Percentiles rank a stretch among this genome's conserved stretches.
These are phyloP conservation scores for Cromileptes altivelis DNA, from an alignment of 2,113 vertebrate species.

Conservation along the genomic window DNA sequence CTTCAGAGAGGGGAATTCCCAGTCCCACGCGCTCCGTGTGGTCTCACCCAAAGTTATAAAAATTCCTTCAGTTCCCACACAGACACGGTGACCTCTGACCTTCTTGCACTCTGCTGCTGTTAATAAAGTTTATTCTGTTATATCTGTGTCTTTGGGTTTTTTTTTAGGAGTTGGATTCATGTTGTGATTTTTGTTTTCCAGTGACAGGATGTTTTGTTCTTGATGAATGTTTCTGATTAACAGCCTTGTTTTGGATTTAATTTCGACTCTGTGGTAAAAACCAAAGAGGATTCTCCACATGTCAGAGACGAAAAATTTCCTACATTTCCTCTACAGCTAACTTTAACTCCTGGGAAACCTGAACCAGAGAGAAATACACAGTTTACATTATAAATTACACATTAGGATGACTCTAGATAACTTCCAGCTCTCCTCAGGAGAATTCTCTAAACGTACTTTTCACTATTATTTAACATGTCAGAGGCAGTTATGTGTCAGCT, in stretches of 20 bases:
- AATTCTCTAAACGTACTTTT: neutral
- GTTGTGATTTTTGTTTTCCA: neutral
- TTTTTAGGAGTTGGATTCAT: neutral
- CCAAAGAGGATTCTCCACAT: neutral
- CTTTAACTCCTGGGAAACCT: no score
- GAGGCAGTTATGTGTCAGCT: no score
- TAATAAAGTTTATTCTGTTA: neutral
- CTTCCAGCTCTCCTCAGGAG: neutral
- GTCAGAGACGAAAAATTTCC: neutral
- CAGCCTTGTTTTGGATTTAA: neutral
- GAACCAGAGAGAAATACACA: no score
- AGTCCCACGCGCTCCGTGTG: conserved; percentile 53
- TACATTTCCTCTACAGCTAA: no score
- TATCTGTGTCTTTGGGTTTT: no score
- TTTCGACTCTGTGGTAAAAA: neutral
- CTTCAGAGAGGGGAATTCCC: conserved; percentile 70
- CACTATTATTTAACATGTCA: neutral
- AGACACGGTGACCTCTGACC: conserved; percentile 8
- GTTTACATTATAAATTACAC: no score
- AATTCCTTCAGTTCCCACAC: conserved; percentile 15
- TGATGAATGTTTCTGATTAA: neutral
- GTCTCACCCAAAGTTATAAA: conserved; percentile 29
- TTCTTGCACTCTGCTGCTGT: neutral
- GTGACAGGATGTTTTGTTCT: neutral
- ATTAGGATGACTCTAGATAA: neutral